These are phyloP conservation scores for Pocillopora meandrina DNA, from an alignment of 92 coral and sea anemone species.

Conservation along the genomic window DNA sequence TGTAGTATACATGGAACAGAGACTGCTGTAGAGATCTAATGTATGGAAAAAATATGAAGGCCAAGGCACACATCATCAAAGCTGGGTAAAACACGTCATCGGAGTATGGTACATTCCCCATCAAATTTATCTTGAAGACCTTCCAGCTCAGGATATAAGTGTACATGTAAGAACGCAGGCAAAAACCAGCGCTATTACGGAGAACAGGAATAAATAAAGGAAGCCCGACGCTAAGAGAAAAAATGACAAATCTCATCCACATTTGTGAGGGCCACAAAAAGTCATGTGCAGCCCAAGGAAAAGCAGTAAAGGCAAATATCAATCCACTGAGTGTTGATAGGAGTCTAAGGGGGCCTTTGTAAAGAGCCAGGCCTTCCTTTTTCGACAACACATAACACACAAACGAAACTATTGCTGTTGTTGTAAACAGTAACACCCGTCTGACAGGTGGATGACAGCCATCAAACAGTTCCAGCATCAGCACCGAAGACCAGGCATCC, in stretches of 20 bases:
- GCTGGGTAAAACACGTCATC: constrained; percentile 28
- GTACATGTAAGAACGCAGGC: constrained; percentile 21
- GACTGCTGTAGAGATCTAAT: constrained; percentile 21
- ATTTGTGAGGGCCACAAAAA: constrained; percentile 6
- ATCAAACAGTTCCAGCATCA: constrained; percentile 8
- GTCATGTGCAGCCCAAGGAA: constrained; percentile 28
- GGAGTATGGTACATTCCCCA: constrained; percentile 17
- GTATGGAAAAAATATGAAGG: constrained; percentile 12
- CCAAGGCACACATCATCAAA: neutral
- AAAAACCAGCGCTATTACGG: constrained; percentile 37
- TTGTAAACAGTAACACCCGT: neutral
- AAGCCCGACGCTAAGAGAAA: constrained; percentile 6
- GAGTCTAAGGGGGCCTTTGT: constrained; percentile 1
- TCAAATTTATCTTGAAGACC: constrained; percentile 28
- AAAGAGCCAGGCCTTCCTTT: neutral
- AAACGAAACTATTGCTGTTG: neutral
- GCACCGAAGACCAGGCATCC: constrained; percentile 1
- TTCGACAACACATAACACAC: neutral
- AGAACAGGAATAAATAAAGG: constrained; percentile 30
- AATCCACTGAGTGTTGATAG: constrained; percentile 2
- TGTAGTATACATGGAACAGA: constrained; percentile 33
- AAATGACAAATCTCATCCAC: constrained; percentile 16
- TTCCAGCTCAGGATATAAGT: constrained; percentile 25
- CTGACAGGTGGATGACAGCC: neutral
- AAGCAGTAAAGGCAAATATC: neutral